These are phyloP conservation scores for Hydriomena furcata DNA, from an alignment of 2,888 invertebrate genomes.

Conservation along the genomic window DNA sequence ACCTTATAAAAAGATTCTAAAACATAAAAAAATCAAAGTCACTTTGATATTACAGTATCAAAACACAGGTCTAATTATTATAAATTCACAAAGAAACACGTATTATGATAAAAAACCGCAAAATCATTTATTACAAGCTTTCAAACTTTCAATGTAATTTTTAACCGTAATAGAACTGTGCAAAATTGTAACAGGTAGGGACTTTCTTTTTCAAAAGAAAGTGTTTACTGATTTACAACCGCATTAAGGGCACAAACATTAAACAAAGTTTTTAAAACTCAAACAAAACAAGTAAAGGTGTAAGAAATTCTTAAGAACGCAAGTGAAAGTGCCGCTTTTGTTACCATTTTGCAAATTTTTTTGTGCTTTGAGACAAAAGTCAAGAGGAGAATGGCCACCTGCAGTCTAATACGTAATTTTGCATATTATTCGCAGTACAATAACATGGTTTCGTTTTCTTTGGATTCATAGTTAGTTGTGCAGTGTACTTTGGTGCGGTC, in stretches of 20 bases:
- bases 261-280: constrained; percentile 54
- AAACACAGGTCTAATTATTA: too few relatives aligned
- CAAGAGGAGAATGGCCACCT: constrained; percentile 67
- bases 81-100: not conserved
- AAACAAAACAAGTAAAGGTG: constrained; percentile 60
- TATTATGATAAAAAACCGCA: not conserved
- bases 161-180: constrained; percentile 43
- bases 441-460: constrained; percentile 64
- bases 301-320: constrained; percentile 61
- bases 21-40: too few relatives aligned
- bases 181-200: constrained; percentile 76
- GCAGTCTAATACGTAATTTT: constrained; percentile 61
- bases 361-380: constrained; percentile 46
- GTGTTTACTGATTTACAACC: constrained; percentile 74
- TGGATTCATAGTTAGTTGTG: constrained; percentile 54
- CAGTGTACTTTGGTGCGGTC: constrained; percentile 46
- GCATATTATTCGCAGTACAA: constrained; percentile 73
- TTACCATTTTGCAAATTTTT: constrained; percentile 17
- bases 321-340: constrained; percentile 66
- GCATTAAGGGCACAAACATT: constrained; percentile 58
- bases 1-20: too few relatives aligned
- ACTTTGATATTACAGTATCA: too few relatives aligned
- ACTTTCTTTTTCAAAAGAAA: constrained; percentile 62
- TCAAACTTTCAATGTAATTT: constrained; percentile 33
- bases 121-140: not conserved